A percentile compares a stretch with the other conserved stretches of the same genome.
Evolutionary conservation across 2,797 vertebrate species (phyloP).

Genomic region (Typhlichthys subterraneus): DNA sequence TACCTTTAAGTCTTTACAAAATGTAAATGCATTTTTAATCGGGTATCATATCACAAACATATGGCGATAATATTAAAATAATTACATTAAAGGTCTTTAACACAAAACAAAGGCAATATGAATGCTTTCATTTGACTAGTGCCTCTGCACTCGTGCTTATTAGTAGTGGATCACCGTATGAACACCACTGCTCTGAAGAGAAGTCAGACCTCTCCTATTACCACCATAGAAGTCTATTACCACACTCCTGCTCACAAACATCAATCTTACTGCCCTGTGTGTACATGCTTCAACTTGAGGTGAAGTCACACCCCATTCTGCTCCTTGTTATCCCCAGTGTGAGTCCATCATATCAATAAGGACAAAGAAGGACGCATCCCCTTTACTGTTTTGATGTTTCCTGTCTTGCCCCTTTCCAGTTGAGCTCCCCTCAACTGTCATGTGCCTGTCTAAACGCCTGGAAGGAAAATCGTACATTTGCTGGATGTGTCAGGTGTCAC

Average conservation of each 20-base stretch:
- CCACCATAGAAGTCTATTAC: not conserved
- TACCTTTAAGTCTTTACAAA: too few species aligned
- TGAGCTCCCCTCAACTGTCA: not conserved
- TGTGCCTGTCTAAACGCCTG: conserved; percentile 30
- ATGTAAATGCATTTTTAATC: too few species aligned
- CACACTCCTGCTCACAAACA: conserved; percentile 9
- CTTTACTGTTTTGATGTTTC: conserved; percentile 56
- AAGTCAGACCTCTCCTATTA: conserved; percentile 11
- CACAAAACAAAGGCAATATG: too few species aligned
- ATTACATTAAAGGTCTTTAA: too few species aligned
- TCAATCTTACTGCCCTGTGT: too few species aligned
- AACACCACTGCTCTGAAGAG: conserved; percentile 8
- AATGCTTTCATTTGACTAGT: not conserved
- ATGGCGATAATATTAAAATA: too few species aligned
- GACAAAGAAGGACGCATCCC: conserved; percentile 4
- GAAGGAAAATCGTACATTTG: conserved; percentile 20
- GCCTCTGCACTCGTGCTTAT: not conserved
- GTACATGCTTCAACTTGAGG: too few species aligned
- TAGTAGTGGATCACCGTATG: not conserved
- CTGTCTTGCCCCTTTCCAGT: conserved; percentile 46
- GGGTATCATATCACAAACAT: too few species aligned
- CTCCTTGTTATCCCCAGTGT: conserved; percentile 2
- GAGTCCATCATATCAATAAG: conserved; percentile 31
- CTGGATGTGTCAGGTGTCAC: conserved; percentile 37
- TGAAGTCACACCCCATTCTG: not conserved